Base-by-base conservation (phyloP, 2,888 invertebrate genomes). In the Ophion ellenae region DNA sequence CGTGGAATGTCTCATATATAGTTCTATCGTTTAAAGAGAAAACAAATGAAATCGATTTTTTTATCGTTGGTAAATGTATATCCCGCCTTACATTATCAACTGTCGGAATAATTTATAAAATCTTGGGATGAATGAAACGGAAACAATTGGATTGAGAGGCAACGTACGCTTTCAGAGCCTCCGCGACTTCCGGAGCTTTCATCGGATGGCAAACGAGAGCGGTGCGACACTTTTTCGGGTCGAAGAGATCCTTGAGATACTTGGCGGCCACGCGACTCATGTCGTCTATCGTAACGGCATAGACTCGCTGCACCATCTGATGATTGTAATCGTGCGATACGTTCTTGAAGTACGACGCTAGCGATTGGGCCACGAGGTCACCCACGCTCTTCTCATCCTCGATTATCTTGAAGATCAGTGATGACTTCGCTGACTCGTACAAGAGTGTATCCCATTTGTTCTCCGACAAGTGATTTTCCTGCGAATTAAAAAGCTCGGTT, bases 391-490 rank as follows among this genome's bases (percentile, higher is more conserved):
- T 97, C 93, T 98, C 98, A 88, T 96, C 95, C 89, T 97, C 97
- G 85, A 98, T 97, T 75, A 97, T 96, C 92, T 98, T 97, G 94
- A 97, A 99, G 86, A 98, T 96, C n/a, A 98, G 95, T 20, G 98
- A 97, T 92, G 98, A 97, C 91, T 96, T 97, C 0, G 98, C 98
- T 0, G 98, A 97, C 89, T 97, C 97, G 90, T 98, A 96, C 83
- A 98, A 95, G 64, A 97, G 96, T 11, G 95, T 94, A 84, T 97
- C 97, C 95, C 98, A 97, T 77, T 95, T 95, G 47, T 95, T 95
- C 0, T 96, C 95, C 2, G 94, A 93, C 45, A 97, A 92, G 90
- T 96, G 97, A 79, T 95, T 95, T 86, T 96, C 95, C 96, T 96
- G 93, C n/a, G 79, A 78, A 80, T 78, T 32, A 53, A 28, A 47